Percentiles rank a stretch among this genome's conserved stretches.
Conservation (phyloP, 1,140 invertebrate species). For the Apis mellifera region Amel_HAv3.1 CM009944.2:10132001-10132500, state of each 20-base stretch:
- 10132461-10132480: slow-evolving; percentile 50
- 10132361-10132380: slow-evolving; percentile 24
- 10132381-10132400: background rate
- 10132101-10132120: background rate
- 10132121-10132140: background rate
- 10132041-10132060: slow-evolving; percentile 60
- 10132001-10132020: no score
- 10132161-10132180: slow-evolving; percentile 46
- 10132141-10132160: slow-evolving; percentile 27
- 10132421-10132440: slow-evolving; percentile 6
- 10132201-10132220: slow-evolving; percentile 33
- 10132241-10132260: background rate
- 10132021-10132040: background rate
- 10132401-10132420: slow-evolving; percentile 11
- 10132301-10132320: no score
- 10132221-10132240: slow-evolving; percentile 4
- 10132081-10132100: background rate
- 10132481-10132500: slow-evolving; percentile 27
- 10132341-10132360: background rate
- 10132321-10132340: no score
- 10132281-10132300: background rate
- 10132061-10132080: slow-evolving; percentile 61
- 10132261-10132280: background rate
- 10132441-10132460: slow-evolving; percentile 37
- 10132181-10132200: slow-evolving; percentile 58